Base-by-base conservation (phyloP, 2,113 vertebrate species). In the Notechis scutatus region DNA sequence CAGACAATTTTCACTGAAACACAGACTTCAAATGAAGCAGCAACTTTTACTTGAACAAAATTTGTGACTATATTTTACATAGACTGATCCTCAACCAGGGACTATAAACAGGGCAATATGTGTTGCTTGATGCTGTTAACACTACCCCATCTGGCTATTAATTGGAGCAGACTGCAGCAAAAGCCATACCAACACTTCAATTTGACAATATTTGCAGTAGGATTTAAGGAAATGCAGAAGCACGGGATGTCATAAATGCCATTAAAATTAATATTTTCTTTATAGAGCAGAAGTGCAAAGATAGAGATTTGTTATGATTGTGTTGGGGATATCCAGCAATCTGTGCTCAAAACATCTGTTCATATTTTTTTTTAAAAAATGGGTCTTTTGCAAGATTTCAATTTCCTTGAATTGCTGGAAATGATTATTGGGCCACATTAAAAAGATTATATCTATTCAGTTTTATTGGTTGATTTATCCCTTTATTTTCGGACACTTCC, bases 231-330 rank as follows among this genome's bases (percentile, higher is more conserved):
- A 94, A 94, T 85, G 24, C 87, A 57, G 85, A 52, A 91, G 57
- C 94, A 93, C 93, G 1, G 92, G 9, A 4, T 55, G 85, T 91
- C 54, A 54, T 93, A 90, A 93, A 92, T 94, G 34, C 45, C 39
- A 95, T 94, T 93, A 91, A 94, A 93, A 93, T 94, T 91, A 94
- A 42, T 94, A 57, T 92, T 95, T 94, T 94, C 94, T 93, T 95
- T 94, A 92, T 91, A 26, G 24, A 88, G 1, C 2, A 92, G 90
- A 96, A 95, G 10, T n/a, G 95, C 45, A 90, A 94, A 91, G 55
- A 61, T 3, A 90, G 47, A 10, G 0, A 11, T 81, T 95, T 94
- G 90, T 20, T 94, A 29, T 92, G 20, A 81, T 92, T 18, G 6
- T 42, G 20, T 85, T 92, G 7, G 55, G 92, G 24, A 18, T 93